phyloP scores from a whole-genome alignment of 2,113 vertebrate species.

The Bos indicus region DNA sequence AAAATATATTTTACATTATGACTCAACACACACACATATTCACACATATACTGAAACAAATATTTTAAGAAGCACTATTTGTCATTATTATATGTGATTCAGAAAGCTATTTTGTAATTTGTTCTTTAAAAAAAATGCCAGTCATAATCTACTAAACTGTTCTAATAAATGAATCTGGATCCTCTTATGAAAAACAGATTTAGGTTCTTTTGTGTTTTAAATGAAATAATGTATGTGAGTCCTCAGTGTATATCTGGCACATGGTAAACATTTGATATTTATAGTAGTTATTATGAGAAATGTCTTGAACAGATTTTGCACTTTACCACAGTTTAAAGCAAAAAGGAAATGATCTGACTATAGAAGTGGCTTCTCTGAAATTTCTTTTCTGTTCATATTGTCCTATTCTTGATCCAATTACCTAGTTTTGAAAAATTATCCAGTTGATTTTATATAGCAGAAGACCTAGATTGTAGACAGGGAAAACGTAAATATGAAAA shows the following conservation, averaged over 20 bases:
- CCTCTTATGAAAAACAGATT: constrained; percentile 14
- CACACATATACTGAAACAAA: not conserved
- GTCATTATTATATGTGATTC: not conserved
- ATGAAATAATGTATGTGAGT: not conserved
- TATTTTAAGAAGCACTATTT: not conserved
- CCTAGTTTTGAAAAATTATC: not conserved
- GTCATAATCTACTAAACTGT: not conserved
- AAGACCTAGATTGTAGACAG: not conserved
- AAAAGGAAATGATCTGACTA: not conserved
- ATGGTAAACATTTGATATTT: not conserved
- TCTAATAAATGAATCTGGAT: not conserved
- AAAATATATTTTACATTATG: not conserved
- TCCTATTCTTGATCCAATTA: not conserved
- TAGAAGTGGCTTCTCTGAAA: not conserved
- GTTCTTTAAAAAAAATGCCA: not conserved
- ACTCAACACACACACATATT: not conserved
- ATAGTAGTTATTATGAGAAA: not conserved
- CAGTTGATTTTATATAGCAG: not conserved
- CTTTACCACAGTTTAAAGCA: not conserved
- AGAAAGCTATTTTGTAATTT: not conserved
- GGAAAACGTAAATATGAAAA: not conserved
- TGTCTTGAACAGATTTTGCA: not conserved
- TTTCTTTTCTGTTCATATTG: not conserved
- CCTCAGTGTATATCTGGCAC: not conserved
- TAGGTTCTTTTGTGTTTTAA: constrained; percentile 31